phyloP scores from a whole-genome alignment of 2,888 invertebrate genomes.

The Agrochola macilenta region DNA sequence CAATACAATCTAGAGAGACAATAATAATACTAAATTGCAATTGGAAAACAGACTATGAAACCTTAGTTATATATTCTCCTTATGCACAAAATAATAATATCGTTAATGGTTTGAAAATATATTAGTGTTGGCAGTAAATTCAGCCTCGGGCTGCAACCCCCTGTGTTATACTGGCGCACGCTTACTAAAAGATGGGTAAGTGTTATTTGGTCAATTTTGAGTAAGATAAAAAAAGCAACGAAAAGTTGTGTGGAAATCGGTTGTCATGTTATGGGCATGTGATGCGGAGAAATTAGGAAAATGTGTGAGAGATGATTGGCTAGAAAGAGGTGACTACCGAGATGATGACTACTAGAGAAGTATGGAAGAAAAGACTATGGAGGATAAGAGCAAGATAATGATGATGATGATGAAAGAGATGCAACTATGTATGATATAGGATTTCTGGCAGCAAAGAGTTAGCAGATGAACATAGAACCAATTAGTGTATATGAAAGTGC shows the following conservation, averaged over 20 bases:
- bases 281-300: no score
- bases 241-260: no score
- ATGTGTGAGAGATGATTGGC: no score
- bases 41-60: constrained; percentile 38
- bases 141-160: constrained; percentile 32
- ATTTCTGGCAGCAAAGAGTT: neutral
- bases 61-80: constrained; percentile 43
- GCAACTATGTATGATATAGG: neutral
- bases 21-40: neutral
- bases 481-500: neutral
- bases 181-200: constrained; percentile 14
- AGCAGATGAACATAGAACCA: neutral
- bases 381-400: no score
- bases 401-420: neutral
- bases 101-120: constrained; percentile 48
- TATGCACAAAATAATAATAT: constrained; percentile 45
- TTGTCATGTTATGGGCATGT: no score
- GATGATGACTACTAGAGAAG: no score
- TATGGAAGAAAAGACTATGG: no score
- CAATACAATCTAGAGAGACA: no score
- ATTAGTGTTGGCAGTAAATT: constrained; percentile 61
- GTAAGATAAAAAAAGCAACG: neutral
- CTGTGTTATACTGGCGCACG: constrained; percentile 30
- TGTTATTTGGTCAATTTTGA: neutral
- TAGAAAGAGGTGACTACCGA: no score